Conservation (phyloP, 2,113 vertebrate genomes). For the Furnarius figulus region DNA sequence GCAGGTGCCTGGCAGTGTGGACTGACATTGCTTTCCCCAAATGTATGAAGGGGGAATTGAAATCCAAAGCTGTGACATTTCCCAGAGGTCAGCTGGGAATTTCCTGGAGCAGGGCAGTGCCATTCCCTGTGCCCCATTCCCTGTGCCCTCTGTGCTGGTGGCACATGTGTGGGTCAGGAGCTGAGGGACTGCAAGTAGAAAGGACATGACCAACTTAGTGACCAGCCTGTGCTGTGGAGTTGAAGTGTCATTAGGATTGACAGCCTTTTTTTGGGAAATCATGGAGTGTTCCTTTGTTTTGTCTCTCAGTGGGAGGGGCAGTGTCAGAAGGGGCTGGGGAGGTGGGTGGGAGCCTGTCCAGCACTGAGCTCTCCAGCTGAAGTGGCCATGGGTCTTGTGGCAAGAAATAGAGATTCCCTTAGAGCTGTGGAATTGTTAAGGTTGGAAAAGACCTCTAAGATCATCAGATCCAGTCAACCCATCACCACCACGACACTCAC, state of each 20-base stretch:
- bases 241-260: background rate
- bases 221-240: background rate
- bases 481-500: background rate
- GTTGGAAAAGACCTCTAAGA: background rate
- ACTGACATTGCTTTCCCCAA: background rate
- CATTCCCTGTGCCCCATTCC: background rate
- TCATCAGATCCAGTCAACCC: background rate
- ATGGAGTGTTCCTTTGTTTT: background rate
- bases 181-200: background rate
- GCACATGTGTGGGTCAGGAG: background rate
- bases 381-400: background rate
- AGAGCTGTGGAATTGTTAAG: background rate
- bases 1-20: background rate
- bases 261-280: background rate
- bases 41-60: accelerated
- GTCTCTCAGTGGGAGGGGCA: background rate
- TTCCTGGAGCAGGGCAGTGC: background rate
- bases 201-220: background rate
- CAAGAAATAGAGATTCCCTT: background rate
- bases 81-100: background rate
- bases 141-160: background rate
- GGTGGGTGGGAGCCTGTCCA: background rate
- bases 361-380: background rate
- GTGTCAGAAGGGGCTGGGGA: background rate
- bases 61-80: accelerated